Percentiles rank a stretch among this genome's conserved stretches.
These are phyloP conservation scores for Sminthopsis crassicaudata DNA, from an alignment of 2,113 vertebrate species.

Conservation along the genomic window DNA sequence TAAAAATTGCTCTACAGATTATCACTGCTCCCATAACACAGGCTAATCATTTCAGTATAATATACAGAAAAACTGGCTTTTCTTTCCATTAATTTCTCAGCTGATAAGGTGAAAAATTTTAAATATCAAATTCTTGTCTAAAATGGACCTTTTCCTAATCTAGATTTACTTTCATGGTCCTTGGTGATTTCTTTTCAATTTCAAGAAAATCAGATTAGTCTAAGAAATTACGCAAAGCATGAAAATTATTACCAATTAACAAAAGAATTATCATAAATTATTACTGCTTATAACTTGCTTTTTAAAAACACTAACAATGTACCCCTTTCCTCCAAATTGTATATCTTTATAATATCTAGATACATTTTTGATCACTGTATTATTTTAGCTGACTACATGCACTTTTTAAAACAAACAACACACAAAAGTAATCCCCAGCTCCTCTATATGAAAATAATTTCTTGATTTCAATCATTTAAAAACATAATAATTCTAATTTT, in stretches of 20 bases:
- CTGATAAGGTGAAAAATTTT: slow-evolving; percentile 53
- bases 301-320: slow-evolving; percentile 27
- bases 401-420: background rate
- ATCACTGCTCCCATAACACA: slow-evolving; percentile 21
- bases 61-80: slow-evolving; percentile 35
- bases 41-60: slow-evolving; percentile 22
- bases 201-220: slow-evolving; percentile 50
- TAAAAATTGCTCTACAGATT: slow-evolving; percentile 62
- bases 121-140: slow-evolving; percentile 34
- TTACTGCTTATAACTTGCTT: slow-evolving; percentile 10
- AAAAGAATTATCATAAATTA: slow-evolving; percentile 38
- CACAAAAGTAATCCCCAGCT: background rate
- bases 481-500: background rate
- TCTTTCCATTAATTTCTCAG: slow-evolving; percentile 50
- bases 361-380: slow-evolving; percentile 33
- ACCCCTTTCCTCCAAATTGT: background rate
- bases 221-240: slow-evolving; percentile 49
- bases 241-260: slow-evolving; percentile 49
- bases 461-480: background rate
- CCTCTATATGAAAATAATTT: background rate
- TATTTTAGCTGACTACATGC: slow-evolving; percentile 23
- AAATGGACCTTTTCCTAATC: slow-evolving; percentile 26
- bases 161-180: slow-evolving; percentile 16
- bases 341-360: background rate
- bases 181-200: slow-evolving; percentile 22